These are phyloP conservation scores for Indri indri DNA, from an alignment of 2,113 vertebrate species.

Conservation along the genomic window DNA sequence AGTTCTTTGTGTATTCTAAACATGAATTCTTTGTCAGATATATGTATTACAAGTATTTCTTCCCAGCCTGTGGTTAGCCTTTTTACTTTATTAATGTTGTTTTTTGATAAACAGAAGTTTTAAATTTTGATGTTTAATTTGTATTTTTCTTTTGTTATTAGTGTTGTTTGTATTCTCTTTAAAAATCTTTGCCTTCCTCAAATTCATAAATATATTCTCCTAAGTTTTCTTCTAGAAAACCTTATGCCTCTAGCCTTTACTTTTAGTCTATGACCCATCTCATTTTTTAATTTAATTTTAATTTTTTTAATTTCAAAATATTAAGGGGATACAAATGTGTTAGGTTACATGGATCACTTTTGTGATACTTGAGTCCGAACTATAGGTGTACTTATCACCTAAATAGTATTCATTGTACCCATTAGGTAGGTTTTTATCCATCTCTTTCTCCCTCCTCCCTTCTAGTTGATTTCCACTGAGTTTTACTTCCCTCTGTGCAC, in stretches of 20 bases:
- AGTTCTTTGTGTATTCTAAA: neutral
- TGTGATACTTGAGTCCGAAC: no score
- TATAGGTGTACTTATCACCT: no score
- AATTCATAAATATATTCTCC: neutral
- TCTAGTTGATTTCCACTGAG: no score
- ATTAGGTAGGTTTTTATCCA: no score
- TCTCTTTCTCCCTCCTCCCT: no score
- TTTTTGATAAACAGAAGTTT: neutral
- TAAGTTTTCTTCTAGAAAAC: neutral
- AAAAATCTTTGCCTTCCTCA: neutral
- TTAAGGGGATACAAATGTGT: no score
- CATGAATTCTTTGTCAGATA: neutral
- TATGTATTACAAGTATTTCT: neutral
- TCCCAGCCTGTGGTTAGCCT: accelerated
- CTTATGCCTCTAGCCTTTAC: neutral
- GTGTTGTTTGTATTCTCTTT: neutral
- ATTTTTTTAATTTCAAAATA: no score
- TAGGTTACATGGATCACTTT: no score
- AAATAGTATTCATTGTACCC: no score
- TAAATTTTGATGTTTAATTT: neutral
- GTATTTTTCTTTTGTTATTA: neutral
- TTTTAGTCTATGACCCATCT: neutral
- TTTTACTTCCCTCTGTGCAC: no score
- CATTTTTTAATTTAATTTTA: neutral
- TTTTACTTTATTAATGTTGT: neutral